Evolutionary conservation across 2,888 invertebrate species (phyloP).

Genomic region (Sinodicranocentrus sp.): DNA sequence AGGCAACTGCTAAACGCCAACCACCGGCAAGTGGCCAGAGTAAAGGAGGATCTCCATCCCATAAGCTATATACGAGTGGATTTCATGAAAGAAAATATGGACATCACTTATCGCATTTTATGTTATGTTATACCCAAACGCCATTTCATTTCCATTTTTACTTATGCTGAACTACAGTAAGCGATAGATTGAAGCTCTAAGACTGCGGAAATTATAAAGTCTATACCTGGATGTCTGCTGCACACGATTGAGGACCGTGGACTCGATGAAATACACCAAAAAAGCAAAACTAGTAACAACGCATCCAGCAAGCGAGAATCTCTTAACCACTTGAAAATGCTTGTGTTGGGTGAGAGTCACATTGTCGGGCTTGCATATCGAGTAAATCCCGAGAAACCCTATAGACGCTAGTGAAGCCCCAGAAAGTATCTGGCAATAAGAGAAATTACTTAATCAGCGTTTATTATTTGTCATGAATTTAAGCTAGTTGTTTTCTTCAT

Average conservation of each 20-base stretch:
- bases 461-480: too few relatives aligned
- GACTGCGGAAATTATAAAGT: too few relatives aligned
- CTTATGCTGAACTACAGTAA: too few relatives aligned
- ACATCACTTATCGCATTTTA: too few relatives aligned
- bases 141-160: too few relatives aligned
- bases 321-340: constrained; percentile 75
- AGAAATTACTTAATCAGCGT: too few relatives aligned
- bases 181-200: too few relatives aligned
- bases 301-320: constrained; percentile 75
- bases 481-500: too few relatives aligned
- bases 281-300: constrained; percentile 72
- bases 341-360: constrained; percentile 74
- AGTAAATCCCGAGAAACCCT: constrained; percentile 74
- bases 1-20: constrained; percentile 74
- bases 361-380: constrained; percentile 74
- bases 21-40: constrained; percentile 75
- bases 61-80: constrained; percentile 70
- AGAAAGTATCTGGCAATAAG: constrained; percentile 71
- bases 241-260: constrained; percentile 75
- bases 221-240: constrained; percentile 75
- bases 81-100: too few relatives aligned
- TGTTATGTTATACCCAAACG: too few relatives aligned
- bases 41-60: constrained; percentile 76
- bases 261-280: constrained; percentile 74
- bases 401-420: constrained; percentile 75